Evolutionary conservation across 2,113 vertebrate genomes (phyloP).

Genomic region (Scartelaos histophorus): DNA sequence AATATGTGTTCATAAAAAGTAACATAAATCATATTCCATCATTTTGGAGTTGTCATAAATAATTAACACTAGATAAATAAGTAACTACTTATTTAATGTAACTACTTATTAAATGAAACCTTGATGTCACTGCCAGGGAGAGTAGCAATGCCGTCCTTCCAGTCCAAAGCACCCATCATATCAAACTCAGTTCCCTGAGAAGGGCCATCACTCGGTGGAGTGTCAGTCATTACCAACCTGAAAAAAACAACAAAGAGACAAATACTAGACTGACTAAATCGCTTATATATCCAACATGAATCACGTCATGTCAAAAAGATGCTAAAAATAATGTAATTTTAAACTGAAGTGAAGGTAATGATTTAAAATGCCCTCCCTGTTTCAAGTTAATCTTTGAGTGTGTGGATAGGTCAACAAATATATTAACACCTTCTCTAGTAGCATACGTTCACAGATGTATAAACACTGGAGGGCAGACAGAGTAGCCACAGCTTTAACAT

Average conservation of each 20-base stretch:
- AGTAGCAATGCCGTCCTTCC: slow-evolving; percentile 96
- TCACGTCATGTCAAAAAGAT: neutral
- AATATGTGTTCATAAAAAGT: too few relatives aligned
- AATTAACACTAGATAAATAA: neutral
- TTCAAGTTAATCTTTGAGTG: too few relatives aligned
- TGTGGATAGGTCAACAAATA: too few relatives aligned
- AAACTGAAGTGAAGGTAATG: neutral
- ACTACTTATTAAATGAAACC: slow-evolving; percentile 69
- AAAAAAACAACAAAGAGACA: slow-evolving; percentile 19
- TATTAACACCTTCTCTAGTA: neutral
- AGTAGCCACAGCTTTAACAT: neutral
- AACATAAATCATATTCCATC: too few relatives aligned
- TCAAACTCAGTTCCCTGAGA: slow-evolving; percentile 88
- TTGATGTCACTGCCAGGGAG: slow-evolving; percentile 94
- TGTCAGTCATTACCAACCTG: slow-evolving; percentile 76
- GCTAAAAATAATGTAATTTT: too few relatives aligned
- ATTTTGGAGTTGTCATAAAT: neutral
- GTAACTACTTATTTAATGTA: neutral
- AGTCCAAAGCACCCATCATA: slow-evolving; percentile 94
- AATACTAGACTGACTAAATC: neutral
- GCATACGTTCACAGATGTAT: neutral
- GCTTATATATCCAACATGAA: neutral
- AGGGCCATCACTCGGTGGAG: slow-evolving; percentile 74
- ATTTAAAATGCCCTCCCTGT: neutral
- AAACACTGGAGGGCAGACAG: neutral